These are phyloP conservation scores for Rambutsinella grinnellia DNA, from an alignment of 2,888 invertebrate species.

Conservation along the genomic window DNA sequence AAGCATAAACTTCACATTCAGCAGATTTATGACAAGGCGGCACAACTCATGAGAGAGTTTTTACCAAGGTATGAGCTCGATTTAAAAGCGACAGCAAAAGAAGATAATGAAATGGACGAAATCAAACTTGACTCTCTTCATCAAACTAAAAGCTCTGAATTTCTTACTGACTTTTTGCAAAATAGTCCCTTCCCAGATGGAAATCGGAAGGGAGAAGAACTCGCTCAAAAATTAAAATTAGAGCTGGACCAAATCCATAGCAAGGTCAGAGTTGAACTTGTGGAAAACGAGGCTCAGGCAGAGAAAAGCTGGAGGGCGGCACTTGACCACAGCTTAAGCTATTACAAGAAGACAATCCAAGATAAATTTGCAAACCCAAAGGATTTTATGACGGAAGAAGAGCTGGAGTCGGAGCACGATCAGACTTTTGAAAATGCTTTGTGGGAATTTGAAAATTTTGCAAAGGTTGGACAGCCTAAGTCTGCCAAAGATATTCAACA, in stretches of 20 bases:
- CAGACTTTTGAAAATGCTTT: background rate
- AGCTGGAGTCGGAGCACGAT: constrained; percentile 6
- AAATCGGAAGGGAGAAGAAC: background rate
- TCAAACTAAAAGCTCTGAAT: background rate
- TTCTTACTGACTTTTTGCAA: background rate
- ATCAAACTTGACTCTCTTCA: background rate
- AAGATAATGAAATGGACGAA: background rate
- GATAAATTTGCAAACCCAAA: background rate
- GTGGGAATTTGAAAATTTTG: background rate
- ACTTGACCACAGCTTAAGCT: background rate
- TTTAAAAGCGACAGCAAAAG: background rate
- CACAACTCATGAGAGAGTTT: background rate
- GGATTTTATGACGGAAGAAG: constrained; percentile 19
- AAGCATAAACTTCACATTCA: constrained; percentile 7
- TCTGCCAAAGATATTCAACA: background rate
- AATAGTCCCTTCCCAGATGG: background rate
- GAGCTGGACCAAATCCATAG: background rate
- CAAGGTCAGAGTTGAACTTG: background rate
- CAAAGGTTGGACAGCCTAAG: constrained; percentile 9
- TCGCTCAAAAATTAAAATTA: background rate
- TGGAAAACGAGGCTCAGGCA: background rate
- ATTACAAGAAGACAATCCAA: background rate
- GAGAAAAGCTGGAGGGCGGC: constrained; percentile 1
- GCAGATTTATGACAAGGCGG: background rate
- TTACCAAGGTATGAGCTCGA: background rate